These are phyloP conservation scores for Caenorhabditis macrosperma DNA, from an alignment of 2,888 invertebrate genomes.

Conservation along the genomic window DNA sequence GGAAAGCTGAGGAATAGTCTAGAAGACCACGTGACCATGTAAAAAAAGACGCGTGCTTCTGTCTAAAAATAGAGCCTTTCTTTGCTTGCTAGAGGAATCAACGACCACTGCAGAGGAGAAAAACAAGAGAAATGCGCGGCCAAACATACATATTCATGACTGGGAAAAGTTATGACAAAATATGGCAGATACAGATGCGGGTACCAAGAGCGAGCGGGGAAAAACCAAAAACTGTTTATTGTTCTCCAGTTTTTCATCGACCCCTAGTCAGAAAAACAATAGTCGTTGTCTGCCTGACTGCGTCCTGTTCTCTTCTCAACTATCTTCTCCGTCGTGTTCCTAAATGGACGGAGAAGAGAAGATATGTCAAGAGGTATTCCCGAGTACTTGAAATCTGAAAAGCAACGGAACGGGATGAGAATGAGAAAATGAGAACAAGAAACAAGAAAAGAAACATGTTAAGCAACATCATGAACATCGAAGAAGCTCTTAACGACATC, in stretches of 20 bases:
- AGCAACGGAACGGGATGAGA: constrained; percentile 13
- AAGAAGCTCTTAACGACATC: constrained; percentile 10
- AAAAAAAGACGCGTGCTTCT: too few relatives aligned
- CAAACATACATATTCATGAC: constrained; percentile 32
- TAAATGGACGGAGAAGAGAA: neutral
- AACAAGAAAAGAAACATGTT: constrained; percentile 44
- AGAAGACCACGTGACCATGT: too few relatives aligned
- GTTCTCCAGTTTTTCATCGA: constrained; percentile 45
- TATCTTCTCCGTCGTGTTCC: constrained; percentile 10
- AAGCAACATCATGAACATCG: constrained; percentile 49
- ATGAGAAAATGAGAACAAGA: neutral
- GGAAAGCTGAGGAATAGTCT: too few relatives aligned
- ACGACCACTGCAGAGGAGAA: constrained; percentile 14
- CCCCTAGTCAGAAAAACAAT: constrained; percentile 9
- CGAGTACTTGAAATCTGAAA: constrained; percentile 43
- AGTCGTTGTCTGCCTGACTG: neutral
- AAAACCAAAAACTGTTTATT: constrained; percentile 57
- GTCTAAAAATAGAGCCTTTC: constrained; percentile 20
- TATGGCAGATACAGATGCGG: neutral
- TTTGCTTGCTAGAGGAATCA: constrained; percentile 13
- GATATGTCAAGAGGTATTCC: constrained; percentile 41
- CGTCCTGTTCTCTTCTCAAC: neutral
- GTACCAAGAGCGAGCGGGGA: neutral
- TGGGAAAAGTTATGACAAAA: neutral
- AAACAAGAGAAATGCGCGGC: constrained; percentile 11